phyloP scores from a whole-genome alignment of 1,140 invertebrate genomes.

The Hydropsyche tenuis region DNA sequence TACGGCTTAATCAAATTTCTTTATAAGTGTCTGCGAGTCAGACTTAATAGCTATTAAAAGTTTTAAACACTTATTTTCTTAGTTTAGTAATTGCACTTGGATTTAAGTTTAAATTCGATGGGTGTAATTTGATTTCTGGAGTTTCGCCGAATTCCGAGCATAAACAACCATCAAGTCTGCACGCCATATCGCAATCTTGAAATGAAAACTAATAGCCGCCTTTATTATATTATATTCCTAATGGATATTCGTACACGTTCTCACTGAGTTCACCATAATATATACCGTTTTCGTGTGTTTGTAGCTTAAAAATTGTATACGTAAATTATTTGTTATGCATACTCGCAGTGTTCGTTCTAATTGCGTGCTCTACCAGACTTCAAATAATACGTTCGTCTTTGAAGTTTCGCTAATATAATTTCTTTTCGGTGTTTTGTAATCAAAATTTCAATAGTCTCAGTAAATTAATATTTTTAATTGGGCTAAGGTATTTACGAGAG shows the following conservation, averaged over 20 bases:
- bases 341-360: too few species aligned
- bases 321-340: too few species aligned
- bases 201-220: constrained; percentile 50
- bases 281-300: neutral
- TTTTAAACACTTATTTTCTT: constrained; percentile 51
- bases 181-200: constrained; percentile 49
- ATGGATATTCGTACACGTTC: constrained; percentile 10
- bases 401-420: too few species aligned
- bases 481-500: too few species aligned
- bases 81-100: constrained; percentile 50
- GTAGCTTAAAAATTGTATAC: too few species aligned
- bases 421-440: too few species aligned
- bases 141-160: constrained; percentile 45
- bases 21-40: constrained; percentile 46
- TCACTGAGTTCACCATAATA: neutral
- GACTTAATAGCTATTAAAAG: constrained; percentile 50
- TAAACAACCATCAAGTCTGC: constrained; percentile 47
- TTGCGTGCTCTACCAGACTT: too few species aligned
- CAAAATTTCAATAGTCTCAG: too few species aligned
- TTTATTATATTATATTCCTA: constrained; percentile 37
- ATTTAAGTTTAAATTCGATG: constrained; percentile 50
- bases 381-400: too few species aligned
- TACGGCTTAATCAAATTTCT: constrained; percentile 49
- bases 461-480: too few species aligned
- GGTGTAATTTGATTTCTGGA: constrained; percentile 49